Conservation (phyloP, 1,140 invertebrate genomes). For the Diplogasteroides magnus region DNA sequence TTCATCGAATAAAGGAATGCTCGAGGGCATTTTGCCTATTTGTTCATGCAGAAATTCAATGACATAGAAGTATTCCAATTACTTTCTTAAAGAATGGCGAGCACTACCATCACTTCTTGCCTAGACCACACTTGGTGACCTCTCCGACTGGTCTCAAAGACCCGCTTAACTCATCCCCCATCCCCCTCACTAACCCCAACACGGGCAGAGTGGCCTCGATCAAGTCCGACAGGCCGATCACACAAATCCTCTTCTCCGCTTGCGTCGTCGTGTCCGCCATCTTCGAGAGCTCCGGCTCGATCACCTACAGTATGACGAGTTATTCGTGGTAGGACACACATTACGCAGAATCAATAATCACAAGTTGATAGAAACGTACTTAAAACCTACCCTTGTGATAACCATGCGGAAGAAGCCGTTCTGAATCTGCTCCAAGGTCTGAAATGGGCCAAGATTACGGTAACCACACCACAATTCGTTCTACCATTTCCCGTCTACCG, state of each 20-base stretch:
- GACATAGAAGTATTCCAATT: no score
- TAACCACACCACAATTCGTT: neutral
- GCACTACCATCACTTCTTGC: no score
- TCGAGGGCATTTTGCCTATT: no score
- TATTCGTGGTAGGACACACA: no score
- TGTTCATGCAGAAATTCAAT: no score
- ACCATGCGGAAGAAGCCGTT: constrained; percentile 21
- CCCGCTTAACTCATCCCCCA: neutral
- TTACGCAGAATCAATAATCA: no score
- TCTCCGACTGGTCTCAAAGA: no score
- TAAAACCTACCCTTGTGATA: constrained; percentile 3
- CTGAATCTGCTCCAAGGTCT: constrained; percentile 16
- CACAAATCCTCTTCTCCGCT: constrained; percentile 18
- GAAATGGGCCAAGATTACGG: neutral
- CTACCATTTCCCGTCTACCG: neutral
- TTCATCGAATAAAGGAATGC: no score
- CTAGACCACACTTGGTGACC: no score
- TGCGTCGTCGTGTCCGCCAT: constrained; percentile 18
- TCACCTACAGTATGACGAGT: neutral
- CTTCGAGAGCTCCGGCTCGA: constrained; percentile 2
- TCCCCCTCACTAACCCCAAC: constrained; percentile 12
- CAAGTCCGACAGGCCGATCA: constrained; percentile 19
- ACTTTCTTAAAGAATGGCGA: no score
- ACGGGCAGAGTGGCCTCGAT: neutral
- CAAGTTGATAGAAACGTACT: no score